A percentile compares a stretch with the other conserved stretches of the same genome.
Conservation (phyloP, 2,797 vertebrate genomes). For the Periophthalmus magnuspinnatus region DNA sequence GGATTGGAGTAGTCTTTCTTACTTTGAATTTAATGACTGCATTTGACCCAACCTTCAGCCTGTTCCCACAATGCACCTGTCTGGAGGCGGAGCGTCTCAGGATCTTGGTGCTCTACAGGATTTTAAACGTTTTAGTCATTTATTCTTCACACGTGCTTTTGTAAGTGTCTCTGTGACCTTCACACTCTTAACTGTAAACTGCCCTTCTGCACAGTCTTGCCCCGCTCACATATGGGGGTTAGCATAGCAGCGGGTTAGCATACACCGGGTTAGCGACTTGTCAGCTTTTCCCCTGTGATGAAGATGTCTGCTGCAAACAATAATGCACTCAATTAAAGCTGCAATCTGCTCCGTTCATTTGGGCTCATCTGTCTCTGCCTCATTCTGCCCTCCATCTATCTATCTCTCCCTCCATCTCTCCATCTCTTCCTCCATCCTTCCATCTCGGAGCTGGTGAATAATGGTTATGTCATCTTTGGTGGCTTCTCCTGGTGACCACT, state of each 20-base stretch:
- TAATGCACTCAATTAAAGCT: constrained; percentile 66
- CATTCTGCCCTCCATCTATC: constrained; percentile 20
- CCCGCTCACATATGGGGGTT: constrained; percentile 56
- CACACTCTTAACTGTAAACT: background rate
- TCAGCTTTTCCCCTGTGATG: constrained; percentile 54
- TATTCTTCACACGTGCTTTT: background rate
- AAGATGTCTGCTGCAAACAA: constrained; percentile 62
- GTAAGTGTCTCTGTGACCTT: background rate
- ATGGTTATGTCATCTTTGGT: background rate
- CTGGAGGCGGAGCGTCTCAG: too few relatives aligned
- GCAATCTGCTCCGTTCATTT: constrained; percentile 59
- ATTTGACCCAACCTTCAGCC: background rate
- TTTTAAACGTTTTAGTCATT: too few relatives aligned
- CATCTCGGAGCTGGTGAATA: constrained; percentile 2
- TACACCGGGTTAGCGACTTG: constrained; percentile 52
- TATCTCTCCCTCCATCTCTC: constrained; percentile 15
- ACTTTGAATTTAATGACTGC: background rate
- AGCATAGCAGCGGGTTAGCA: constrained; percentile 53
- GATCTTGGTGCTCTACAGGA: too few relatives aligned
- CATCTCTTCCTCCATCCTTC: background rate
- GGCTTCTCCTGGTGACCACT: background rate
- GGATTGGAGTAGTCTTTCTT: background rate
- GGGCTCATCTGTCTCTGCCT: constrained; percentile 58
- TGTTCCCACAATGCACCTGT: too few relatives aligned
- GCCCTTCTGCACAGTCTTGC: background rate